These are phyloP conservation scores for Dryas iulia DNA, from an alignment of 1,140 invertebrate species.

Conservation along the genomic window DNA sequence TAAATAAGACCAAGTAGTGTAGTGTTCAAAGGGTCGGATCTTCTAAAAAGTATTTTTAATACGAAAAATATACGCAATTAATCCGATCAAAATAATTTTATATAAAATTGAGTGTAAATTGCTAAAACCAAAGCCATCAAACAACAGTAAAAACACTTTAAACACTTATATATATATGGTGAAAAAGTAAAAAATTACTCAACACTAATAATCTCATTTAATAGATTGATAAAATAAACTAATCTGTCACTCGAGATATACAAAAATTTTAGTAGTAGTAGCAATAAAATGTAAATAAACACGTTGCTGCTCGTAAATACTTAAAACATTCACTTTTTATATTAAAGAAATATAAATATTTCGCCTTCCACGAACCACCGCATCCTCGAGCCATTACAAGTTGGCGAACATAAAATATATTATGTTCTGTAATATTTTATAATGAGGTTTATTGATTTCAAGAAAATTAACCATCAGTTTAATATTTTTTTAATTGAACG, in stretches of 20 bases:
- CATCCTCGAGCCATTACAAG: slow-evolving; percentile 36
- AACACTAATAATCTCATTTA: neutral
- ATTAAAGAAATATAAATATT: slow-evolving; percentile 37
- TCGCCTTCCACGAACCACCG: slow-evolving; percentile 38
- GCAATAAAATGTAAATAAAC: slow-evolving; percentile 13
- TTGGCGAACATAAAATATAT: slow-evolving; percentile 35
- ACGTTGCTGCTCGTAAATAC: neutral
- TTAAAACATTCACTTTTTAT: slow-evolving; percentile 15
- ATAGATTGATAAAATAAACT: neutral
- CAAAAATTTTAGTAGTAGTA: neutral
- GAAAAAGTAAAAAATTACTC: neutral
- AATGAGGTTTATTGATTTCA: slow-evolving; percentile 55
- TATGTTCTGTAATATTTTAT: slow-evolving; percentile 36
- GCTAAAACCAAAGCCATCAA: too few relatives aligned
- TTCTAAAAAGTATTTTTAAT: too few relatives aligned
- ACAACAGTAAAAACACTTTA: neutral
- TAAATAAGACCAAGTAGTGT: too few relatives aligned
- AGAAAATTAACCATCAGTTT: slow-evolving; percentile 26
- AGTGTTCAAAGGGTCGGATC: too few relatives aligned
- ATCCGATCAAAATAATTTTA: too few relatives aligned
- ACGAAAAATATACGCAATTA: too few relatives aligned
- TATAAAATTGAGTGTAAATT: too few relatives aligned
- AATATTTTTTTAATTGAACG: slow-evolving; percentile 38
- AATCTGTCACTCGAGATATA: neutral
- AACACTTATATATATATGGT: neutral